These are phyloP conservation scores for Chelonus insularis DNA, from an alignment of 1,140 invertebrate species.

Conservation along the genomic window DNA sequence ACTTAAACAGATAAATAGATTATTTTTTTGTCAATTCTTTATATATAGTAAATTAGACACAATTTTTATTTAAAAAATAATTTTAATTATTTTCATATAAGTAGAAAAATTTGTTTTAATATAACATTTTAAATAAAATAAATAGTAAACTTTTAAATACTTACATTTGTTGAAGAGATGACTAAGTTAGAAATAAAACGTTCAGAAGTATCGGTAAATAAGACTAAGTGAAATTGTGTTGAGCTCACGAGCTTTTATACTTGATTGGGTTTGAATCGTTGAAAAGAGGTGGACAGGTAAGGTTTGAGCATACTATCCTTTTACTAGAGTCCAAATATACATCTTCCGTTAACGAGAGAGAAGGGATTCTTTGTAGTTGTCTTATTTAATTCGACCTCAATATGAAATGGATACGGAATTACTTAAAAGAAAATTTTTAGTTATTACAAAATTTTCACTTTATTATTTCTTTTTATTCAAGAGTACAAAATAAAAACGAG, in stretches of 20 bases:
- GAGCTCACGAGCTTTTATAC: constrained; percentile 16
- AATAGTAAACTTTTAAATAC: neutral
- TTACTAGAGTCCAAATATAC: neutral
- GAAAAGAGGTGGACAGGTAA: neutral
- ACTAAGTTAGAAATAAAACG: neutral
- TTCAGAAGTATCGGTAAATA: neutral
- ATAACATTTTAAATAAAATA: neutral
- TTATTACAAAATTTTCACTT: constrained; percentile 29
- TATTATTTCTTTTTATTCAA: constrained; percentile 48
- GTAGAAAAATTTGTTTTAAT: neutral
- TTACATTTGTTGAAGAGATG: neutral
- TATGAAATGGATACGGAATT: neutral
- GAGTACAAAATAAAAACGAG: constrained; percentile 52
- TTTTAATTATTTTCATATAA: too few species aligned
- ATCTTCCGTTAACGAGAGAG: neutral
- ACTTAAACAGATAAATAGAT: too few species aligned
- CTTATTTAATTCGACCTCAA: constrained; percentile 1
- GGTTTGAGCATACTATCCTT: neutral
- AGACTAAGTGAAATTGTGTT: constrained; percentile 14
- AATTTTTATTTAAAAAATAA: too few species aligned
- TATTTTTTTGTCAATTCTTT: too few species aligned
- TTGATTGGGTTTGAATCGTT: constrained; percentile 5
- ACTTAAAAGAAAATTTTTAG: too few species aligned
- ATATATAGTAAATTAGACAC: too few species aligned
- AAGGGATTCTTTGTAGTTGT: neutral